Percentiles rank a stretch among this genome's conserved stretches.
These are phyloP conservation scores for Epinephelus moara DNA, from an alignment of 2,113 vertebrate species.

Conservation along the genomic window DNA sequence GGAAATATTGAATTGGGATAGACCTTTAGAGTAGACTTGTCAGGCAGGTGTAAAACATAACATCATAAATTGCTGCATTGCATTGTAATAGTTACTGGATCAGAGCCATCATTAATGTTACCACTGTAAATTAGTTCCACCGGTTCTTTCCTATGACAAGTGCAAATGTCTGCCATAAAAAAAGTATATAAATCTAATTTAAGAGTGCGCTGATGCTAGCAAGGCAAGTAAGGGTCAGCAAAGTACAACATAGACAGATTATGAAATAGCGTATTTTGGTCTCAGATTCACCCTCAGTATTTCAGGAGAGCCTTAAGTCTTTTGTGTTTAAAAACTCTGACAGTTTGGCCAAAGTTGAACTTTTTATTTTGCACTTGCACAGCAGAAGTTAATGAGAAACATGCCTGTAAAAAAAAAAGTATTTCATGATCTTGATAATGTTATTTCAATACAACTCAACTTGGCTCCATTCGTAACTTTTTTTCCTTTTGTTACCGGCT, in stretches of 20 bases:
- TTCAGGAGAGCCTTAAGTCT: neutral
- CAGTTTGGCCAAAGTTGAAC: neutral
- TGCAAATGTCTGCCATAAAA: neutral
- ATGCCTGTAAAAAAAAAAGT: neutral
- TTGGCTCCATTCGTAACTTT: neutral
- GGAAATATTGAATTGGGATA: neutral
- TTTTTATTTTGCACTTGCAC: neutral
- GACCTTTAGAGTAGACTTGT: neutral
- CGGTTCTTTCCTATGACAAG: neutral
- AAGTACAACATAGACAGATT: neutral
- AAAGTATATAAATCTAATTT: neutral
- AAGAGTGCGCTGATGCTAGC: neutral
- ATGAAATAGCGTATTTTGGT: neutral
- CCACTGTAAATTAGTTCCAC: neutral
- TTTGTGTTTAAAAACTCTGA: neutral
- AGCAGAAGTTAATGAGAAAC: neutral
- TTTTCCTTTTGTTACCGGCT: neutral
- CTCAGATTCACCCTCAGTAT: neutral
- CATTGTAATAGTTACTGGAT: conserved; percentile 1
- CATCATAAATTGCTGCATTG: neutral
- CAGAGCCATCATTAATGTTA: neutral
- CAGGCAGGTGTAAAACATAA: neutral
- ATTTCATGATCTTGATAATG: neutral
- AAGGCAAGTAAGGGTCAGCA: neutral
- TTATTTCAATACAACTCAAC: neutral